Conservation (phyloP, 23 tunicate genomes). For the Corella eumyota region DNA sequence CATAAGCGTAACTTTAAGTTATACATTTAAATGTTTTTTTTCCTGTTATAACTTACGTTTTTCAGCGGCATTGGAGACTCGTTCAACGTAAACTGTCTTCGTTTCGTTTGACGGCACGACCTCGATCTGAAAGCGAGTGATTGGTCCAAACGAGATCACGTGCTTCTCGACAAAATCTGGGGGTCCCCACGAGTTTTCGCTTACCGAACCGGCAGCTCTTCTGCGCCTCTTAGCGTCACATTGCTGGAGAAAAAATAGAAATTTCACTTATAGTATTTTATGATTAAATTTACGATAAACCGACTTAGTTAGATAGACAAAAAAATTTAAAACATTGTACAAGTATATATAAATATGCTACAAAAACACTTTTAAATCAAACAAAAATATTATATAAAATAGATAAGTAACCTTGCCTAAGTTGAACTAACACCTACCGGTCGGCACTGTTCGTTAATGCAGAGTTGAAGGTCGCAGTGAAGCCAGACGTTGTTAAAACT, state of each 20-base stretch:
- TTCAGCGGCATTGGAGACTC: conserved; percentile 8
- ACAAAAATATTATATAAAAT: no score
- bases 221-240: conserved; percentile 41
- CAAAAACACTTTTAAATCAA: no score
- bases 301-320: no score
- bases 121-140: conserved; percentile 9
- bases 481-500: conserved; percentile 72
- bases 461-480: conserved; percentile 84
- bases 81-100: conserved; percentile 25
- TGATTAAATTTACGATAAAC: no score
- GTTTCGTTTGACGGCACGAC: conserved; percentile 10
- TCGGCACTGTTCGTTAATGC: conserved; percentile 58
- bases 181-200: conserved; percentile 16
- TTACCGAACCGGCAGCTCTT: conserved; percentile 11
- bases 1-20: no score
- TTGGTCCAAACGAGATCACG: conserved; percentile 52
- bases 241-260: conserved; percentile 39
- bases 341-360: no score
- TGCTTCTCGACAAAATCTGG: conserved; percentile 7
- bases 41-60: no score
- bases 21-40: no score
- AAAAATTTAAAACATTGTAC: no score
- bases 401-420: no score
- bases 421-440: no score
- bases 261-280: no score